phyloP scores from a whole-genome alignment of 2,113 vertebrate genomes.

The Sus scrofa region DNA sequence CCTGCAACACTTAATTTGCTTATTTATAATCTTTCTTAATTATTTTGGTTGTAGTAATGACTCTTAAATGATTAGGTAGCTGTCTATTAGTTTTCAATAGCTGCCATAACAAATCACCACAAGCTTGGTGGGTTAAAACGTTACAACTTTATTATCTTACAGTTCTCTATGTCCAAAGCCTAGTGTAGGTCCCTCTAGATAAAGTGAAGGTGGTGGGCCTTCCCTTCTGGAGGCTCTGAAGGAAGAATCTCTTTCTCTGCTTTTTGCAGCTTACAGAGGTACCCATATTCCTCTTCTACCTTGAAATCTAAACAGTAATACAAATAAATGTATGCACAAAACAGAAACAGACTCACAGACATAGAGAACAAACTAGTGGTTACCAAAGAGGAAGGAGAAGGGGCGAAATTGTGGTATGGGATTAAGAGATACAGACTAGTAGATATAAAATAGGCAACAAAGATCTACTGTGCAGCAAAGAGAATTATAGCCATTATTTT shows the following conservation, averaged over 20 bases:
- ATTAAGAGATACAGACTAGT: not conserved
- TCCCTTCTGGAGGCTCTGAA: not conserved
- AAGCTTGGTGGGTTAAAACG: not conserved
- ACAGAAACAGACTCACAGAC: not conserved
- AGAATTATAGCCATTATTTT: not conserved
- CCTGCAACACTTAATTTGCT: not conserved
- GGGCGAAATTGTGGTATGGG: not conserved
- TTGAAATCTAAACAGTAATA: not conserved
- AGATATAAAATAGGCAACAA: not conserved
- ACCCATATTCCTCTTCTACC: not conserved
- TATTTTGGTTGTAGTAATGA: not conserved
- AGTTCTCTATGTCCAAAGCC: not conserved
- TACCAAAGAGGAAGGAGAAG: not conserved
- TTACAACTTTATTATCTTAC: not conserved
- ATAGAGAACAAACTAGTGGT: not conserved
- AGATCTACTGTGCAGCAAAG: not conserved
- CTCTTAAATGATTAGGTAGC: not conserved
- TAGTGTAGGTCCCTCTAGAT: not conserved
- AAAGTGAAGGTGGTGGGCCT: not conserved
- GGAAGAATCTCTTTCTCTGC: not conserved
- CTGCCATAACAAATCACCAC: not conserved
- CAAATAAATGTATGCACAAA: not conserved
- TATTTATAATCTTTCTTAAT: not conserved
- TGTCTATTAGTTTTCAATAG: not conserved
- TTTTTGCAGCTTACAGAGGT: not conserved